Percentiles rank a stretch among this genome's conserved stretches.
phyloP scores from a whole-genome alignment of 2,888 invertebrate species.

The Cecidostiba fungosa region DNA sequence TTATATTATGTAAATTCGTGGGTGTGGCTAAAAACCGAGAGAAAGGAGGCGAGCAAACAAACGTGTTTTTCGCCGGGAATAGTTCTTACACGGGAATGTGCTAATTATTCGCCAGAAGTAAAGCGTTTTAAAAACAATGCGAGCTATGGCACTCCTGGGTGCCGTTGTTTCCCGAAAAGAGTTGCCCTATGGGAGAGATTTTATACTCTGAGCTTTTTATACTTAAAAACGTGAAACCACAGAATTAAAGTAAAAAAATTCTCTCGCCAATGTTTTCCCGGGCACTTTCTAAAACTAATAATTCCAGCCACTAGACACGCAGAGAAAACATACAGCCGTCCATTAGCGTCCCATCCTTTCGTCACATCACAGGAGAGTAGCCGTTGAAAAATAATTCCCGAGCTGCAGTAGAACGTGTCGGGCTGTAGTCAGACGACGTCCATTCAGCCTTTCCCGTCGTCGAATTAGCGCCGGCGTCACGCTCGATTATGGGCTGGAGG shows the following conservation, averaged over 20 bases:
- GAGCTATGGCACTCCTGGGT: neutral
- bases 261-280: neutral
- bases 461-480: slow-evolving; percentile 21
- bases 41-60: slow-evolving; percentile 25
- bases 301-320: neutral
- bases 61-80: slow-evolving; percentile 35
- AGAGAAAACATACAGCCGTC: neutral
- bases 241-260: neutral
- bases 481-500: slow-evolving; percentile 28
- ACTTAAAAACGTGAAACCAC: neutral
- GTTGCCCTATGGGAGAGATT: neutral
- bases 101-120: slow-evolving; percentile 36
- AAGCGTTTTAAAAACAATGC: slow-evolving; percentile 26
- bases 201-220: neutral
- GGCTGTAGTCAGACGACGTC: neutral
- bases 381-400: neutral
- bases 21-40: neutral
- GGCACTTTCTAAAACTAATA: neutral
- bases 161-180: neutral
- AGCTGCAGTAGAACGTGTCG: neutral
- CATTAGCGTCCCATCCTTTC: neutral
- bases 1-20: slow-evolving; percentile 46
- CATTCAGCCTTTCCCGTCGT: neutral
- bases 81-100: slow-evolving; percentile 10
- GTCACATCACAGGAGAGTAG: no score